These are phyloP conservation scores for Pristiophorus japonicus DNA, from an alignment of 2,113 vertebrate genomes.

Conservation along the genomic window DNA sequence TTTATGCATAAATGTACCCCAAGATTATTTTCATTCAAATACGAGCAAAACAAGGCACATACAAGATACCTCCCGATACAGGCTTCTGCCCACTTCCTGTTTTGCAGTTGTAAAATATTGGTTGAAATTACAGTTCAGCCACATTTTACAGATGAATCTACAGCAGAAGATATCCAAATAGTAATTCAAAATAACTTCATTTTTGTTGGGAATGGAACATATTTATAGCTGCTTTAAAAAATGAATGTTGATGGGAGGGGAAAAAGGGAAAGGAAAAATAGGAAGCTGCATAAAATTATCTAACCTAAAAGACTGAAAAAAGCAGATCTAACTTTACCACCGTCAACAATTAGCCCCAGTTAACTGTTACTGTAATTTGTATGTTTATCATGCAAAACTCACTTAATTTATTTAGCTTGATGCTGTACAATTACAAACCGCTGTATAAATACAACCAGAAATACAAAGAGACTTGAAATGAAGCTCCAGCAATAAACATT, in stretches of 20 bases:
- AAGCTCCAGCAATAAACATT: neutral
- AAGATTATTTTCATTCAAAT: neutral
- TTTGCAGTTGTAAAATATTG: neutral
- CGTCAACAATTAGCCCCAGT: neutral
- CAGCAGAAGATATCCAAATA: neutral
- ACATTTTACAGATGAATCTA: neutral
- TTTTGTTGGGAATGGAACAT: neutral
- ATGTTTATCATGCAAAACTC: neutral
- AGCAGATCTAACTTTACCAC: neutral
- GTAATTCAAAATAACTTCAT: neutral
- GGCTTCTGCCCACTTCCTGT: slow-evolving; percentile 4
- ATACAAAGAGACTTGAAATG: neutral
- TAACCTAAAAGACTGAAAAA: neutral
- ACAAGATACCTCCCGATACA: neutral
- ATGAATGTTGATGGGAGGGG: neutral
- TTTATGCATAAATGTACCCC: neutral
- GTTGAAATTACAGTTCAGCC: neutral
- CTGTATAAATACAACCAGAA: neutral
- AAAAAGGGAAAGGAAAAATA: neutral
- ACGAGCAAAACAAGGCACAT: neutral
- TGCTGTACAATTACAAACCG: neutral
- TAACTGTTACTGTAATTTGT: neutral
- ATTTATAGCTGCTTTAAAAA: neutral
- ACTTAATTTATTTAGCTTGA: neutral
- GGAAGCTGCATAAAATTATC: neutral